phyloP scores from a whole-genome alignment of 2,113 vertebrate genomes.

The Leiothrix lutea region DNA sequence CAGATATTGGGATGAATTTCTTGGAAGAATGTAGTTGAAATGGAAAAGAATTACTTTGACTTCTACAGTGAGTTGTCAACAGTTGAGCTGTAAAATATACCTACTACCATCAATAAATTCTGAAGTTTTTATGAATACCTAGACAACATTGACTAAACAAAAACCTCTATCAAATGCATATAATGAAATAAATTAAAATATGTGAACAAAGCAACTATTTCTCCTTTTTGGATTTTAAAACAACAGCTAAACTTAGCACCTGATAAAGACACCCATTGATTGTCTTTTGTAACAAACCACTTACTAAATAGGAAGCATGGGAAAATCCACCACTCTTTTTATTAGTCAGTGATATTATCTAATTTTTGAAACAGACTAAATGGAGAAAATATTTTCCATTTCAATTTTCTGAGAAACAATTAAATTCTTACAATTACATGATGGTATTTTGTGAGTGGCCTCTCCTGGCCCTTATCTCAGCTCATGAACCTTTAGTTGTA shows the following conservation, averaged over 20 bases:
- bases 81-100: background rate
- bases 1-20: background rate
- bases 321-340: background rate
- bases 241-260: background rate
- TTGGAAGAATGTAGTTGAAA: background rate
- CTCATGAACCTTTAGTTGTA: background rate
- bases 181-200: background rate
- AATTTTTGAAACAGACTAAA: background rate
- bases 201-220: background rate
- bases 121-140: background rate
- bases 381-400: background rate
- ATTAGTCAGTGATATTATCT: background rate
- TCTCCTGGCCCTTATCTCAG: background rate
- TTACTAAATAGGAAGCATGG: background rate
- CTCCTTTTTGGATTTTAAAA: background rate
- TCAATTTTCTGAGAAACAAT: background rate
- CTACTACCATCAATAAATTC: background rate
- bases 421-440: background rate
- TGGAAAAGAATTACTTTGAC: background rate
- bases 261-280: background rate
- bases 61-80: background rate
- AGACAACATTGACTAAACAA: background rate
- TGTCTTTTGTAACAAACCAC: background rate
- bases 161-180: background rate
- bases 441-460: accelerated